Conservation (phyloP, 2,888 invertebrate genomes). For the Platerodrilus igneus region DNA sequence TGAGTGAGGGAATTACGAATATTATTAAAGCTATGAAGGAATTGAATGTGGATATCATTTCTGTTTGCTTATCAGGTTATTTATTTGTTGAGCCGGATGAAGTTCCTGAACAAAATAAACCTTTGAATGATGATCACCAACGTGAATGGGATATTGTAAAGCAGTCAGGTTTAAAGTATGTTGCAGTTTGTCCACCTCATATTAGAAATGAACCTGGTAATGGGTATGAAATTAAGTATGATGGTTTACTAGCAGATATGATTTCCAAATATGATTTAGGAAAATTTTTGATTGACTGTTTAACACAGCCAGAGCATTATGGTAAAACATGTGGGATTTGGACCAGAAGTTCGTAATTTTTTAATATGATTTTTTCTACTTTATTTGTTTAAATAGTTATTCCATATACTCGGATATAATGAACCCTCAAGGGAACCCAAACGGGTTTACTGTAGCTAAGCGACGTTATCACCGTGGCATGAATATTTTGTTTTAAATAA, state of each 20-base stretch:
- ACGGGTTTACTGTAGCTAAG: no score
- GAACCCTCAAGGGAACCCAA: no score
- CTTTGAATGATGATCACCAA: conserved; percentile 71
- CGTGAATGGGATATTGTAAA: conserved; percentile 68
- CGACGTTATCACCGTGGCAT: no score
- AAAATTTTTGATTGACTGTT: conserved; percentile 66
- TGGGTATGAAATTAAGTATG: conserved; percentile 58
- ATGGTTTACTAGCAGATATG: conserved; percentile 61
- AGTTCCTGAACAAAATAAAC: conserved; percentile 69
- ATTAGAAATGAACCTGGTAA: conserved; percentile 67
- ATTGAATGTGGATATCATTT: conserved; percentile 60
- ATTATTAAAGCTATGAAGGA: conserved; percentile 74
- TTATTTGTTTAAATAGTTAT: no score
- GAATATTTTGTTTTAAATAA: no score
- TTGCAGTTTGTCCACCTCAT: conserved; percentile 76
- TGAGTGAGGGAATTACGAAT: conserved; percentile 76
- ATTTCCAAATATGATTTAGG: conserved; percentile 77
- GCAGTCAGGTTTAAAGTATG: conserved; percentile 62
- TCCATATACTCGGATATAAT: no score
- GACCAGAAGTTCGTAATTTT: conserved; percentile 41
- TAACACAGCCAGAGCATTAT: conserved; percentile 64
- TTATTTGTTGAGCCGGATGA: conserved; percentile 67
- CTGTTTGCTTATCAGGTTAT: conserved; percentile 78
- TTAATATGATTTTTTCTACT: no score
- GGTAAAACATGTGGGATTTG: conserved; percentile 61